Evolutionary conservation across 2,888 invertebrate genomes (phyloP), one percentile per base, ranked within the genome.

Genomic region (Orchesella flavescens): DNA sequence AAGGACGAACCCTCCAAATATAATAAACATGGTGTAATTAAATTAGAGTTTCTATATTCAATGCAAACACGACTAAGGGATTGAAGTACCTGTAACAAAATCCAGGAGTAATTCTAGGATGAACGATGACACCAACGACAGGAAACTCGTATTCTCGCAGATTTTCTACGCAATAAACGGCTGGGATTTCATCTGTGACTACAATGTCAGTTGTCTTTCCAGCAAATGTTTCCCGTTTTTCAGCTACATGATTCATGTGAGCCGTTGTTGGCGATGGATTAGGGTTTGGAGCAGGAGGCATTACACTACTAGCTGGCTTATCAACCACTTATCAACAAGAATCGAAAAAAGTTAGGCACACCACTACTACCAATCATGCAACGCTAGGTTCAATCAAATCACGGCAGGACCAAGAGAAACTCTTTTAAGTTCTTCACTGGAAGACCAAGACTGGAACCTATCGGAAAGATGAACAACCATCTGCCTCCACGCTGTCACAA

Each of bases 71-170:
- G n/a, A n/a, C n/a, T n/a, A n/a, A n/a, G n/a, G n/a, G n/a, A n/a
- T n/a, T n/a, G n/a, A n/a, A 34, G 44, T 66, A 88, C 59, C 85
- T 87, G 92, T 95, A 95, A 90, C 93, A 92, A 91, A 94, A 95
- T 87, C 95, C 95, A 86, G 94, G 93, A 87, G 93, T 91, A 85
- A 95, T 93, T 78, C 93, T 91, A 78, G 92, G 92, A 90, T 95
- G 94, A 87, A 95, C 92, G 90, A 93, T 94, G 76, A 94, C 93
- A 73, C 95, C 95, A 89, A 93, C 92, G 73, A 93, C 94, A 0
- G 94, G 93, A 89, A 94, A 91, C 89, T 94, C 93, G 88, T 94
- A 92, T 7, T 92, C 90, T 49, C 92, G 92, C 1, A 93, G 91
- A 34, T 92, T 91, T 17, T 93, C 92, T 17, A 94, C 92, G 34